Conservation (phyloP, 2,888 invertebrate genomes). For the Poecilobothrus nobilitatus region DNA sequence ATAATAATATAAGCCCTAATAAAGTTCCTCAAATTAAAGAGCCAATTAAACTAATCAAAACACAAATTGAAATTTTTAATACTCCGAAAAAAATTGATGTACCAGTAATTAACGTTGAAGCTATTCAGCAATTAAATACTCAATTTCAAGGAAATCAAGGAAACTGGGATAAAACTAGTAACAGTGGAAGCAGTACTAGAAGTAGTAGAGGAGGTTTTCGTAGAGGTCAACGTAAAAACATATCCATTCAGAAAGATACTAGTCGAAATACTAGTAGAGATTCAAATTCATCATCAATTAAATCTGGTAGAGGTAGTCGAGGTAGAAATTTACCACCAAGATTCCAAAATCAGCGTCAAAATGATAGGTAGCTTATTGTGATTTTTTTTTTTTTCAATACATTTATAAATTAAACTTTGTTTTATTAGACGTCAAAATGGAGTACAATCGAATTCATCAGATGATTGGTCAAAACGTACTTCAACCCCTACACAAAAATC, state of each 20-base stretch:
- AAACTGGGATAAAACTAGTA: background rate
- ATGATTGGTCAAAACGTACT: slow-evolving; percentile 34
- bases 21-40: background rate
- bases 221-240: slow-evolving; percentile 4
- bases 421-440: slow-evolving; percentile 27
- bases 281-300: slow-evolving; percentile 15
- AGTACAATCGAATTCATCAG: slow-evolving; percentile 33
- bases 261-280: slow-evolving; percentile 19
- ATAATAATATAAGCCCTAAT: background rate
- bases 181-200: slow-evolving; percentile 14
- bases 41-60: background rate
- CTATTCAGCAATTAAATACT: background rate
- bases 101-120: background rate
- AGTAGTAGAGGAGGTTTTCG: slow-evolving; percentile 8
- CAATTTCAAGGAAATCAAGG: background rate
- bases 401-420: background rate
- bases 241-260: slow-evolving; percentile 12
- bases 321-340: slow-evolving; percentile 32
- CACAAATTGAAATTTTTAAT: background rate
- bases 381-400: too few species aligned
- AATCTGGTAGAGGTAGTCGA: slow-evolving; percentile 18
- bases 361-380: slow-evolving; percentile 27
- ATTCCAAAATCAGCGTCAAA: slow-evolving; percentile 29
- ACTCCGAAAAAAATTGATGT: background rate
- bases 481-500: slow-evolving; percentile 20